Percentiles rank a stretch among this genome's conserved stretches.
These are phyloP conservation scores for Harpagifer antarcticus DNA, from an alignment of 2,797 vertebrate species.

Conservation along the genomic window DNA sequence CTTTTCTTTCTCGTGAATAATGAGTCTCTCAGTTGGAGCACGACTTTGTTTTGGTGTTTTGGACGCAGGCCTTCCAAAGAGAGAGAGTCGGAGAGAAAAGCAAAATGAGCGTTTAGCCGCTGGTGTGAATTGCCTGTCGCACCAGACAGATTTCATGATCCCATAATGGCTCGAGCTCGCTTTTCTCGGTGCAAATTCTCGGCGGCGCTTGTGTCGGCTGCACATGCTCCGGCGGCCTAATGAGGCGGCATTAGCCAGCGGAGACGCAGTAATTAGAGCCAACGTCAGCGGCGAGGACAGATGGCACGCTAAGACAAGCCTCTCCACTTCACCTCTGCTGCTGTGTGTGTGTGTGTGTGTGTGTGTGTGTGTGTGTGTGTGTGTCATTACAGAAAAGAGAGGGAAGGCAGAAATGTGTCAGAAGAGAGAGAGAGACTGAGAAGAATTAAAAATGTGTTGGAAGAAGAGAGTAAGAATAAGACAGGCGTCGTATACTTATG, in stretches of 20 bases:
- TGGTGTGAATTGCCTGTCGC: constrained; percentile 90
- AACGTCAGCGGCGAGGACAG: constrained; percentile 88
- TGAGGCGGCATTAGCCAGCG: constrained; percentile 88
- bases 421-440: constrained; percentile 45
- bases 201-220: constrained; percentile 87
- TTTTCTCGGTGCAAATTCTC: constrained; percentile 87
- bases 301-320: constrained; percentile 89
- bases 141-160: constrained; percentile 89
- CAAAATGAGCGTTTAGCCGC: constrained; percentile 89
- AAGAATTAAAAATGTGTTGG: constrained; percentile 48
- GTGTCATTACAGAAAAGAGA: constrained; percentile 70
- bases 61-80: constrained; percentile 36
- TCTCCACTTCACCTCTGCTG: constrained; percentile 76
- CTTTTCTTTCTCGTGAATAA: neutral
- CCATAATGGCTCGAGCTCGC: constrained; percentile 87
- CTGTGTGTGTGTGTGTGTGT: constrained; percentile 5
- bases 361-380: constrained; percentile 71
- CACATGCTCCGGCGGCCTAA: constrained; percentile 89
- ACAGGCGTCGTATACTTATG: neutral
- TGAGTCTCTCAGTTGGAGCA: constrained; percentile 25
- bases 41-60: constrained; percentile 65
- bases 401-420: constrained; percentile 62
- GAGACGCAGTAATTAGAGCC: constrained; percentile 87
- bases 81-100: constrained; percentile 71
- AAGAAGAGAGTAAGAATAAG: constrained; percentile 23